phyloP scores from a whole-genome alignment of 2,888 invertebrate genomes.

The Campoletis raptor region DNA sequence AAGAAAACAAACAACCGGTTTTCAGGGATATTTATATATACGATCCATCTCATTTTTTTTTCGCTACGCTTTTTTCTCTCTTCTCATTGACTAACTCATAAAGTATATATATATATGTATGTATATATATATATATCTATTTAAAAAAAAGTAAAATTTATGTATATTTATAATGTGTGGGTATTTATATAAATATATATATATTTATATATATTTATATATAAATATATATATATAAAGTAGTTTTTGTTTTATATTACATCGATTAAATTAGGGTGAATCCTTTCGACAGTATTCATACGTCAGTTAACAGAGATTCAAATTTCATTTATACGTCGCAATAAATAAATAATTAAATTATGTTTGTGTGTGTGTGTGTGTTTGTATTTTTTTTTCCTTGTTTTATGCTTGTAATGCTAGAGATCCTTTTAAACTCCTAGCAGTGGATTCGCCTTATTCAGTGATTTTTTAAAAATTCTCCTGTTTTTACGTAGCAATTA shows the following conservation, averaged over 20 bases:
- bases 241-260: constrained; percentile 79
- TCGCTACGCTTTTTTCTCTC: constrained; percentile 54
- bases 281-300: constrained; percentile 76
- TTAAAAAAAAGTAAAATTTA: constrained; percentile 74
- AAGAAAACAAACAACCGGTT: constrained; percentile 45
- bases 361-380: constrained; percentile 67
- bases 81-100: constrained; percentile 65
- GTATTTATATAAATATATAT: constrained; percentile 9
- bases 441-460: constrained; percentile 72
- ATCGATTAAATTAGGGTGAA: constrained; percentile 80
- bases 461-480: too few relatives aligned
- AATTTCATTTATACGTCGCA: constrained; percentile 81
- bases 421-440: constrained; percentile 76
- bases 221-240: constrained; percentile 41
- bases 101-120: constrained; percentile 52
- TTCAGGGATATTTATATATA: constrained; percentile 24
- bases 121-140: constrained; percentile 5
- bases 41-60: constrained; percentile 47
- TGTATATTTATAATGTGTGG: constrained; percentile 40
- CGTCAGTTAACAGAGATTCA: constrained; percentile 81
- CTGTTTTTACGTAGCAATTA: constrained; percentile 77
- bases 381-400: constrained; percentile 26
- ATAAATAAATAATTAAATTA: constrained; percentile 85
- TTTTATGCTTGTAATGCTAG: constrained; percentile 73
- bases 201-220: constrained; percentile 32